Evolutionary conservation across 1,140 invertebrate species (phyloP).

Genomic region (Heliconius eleuchia): DNA sequence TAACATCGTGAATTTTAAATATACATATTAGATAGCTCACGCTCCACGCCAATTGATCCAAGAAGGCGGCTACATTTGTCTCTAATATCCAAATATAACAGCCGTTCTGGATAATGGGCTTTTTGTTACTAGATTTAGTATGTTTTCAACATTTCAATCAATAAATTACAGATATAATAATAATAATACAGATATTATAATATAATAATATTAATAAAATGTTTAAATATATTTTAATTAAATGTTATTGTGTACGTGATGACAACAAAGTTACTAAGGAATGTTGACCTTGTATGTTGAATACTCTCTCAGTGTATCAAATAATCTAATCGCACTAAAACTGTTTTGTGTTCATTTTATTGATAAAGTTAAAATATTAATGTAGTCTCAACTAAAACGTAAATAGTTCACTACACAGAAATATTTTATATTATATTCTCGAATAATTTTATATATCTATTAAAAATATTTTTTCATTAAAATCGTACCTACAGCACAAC

Average conservation of each 20-base stretch:
- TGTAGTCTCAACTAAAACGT: not conserved
- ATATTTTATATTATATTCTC: not conserved
- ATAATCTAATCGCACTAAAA: not conserved
- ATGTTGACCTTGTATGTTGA: not conserved
- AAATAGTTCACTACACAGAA: not conserved
- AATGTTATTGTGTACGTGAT: slow-evolving; percentile 6
- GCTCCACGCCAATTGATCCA: not conserved
- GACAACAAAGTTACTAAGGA: not conserved
- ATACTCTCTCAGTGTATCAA: not conserved
- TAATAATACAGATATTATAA: too few species aligned
- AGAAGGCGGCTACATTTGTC: not conserved
- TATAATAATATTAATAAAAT: not conserved
- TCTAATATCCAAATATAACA: not conserved
- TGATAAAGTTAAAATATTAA: not conserved
- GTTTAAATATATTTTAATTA: not conserved
- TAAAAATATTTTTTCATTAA: not conserved
- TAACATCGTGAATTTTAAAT: slow-evolving; percentile 7
- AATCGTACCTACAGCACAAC: not conserved
- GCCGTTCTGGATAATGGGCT: not conserved
- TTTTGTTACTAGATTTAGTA: slow-evolving; percentile 11
- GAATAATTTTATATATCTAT: not conserved
- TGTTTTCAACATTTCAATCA: not conserved
- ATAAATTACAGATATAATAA: not conserved
- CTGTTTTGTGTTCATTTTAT: slow-evolving; percentile 12
- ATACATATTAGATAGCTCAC: not conserved